Evolutionary conservation across 2,113 vertebrate species (phyloP), one percentile per base, ranked within the genome.

Genomic region (Suricata suricatta): DNA sequence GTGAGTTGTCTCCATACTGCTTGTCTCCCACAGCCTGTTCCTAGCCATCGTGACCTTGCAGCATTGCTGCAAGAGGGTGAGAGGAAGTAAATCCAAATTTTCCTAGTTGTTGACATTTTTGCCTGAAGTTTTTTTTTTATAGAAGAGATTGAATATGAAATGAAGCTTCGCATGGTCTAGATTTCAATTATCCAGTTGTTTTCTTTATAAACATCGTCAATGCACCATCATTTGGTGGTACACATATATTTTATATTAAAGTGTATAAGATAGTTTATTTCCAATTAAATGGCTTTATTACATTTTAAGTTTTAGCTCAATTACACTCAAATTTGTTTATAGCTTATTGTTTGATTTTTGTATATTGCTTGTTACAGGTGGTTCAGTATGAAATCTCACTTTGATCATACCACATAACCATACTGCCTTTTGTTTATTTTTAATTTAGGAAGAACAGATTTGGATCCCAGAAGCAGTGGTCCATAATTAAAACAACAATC

Each of bases 211-310:
- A 71, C n/a, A 41, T 35, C 29, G 23, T 90, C 44, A 93, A 60
- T 0, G 0, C 33, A n/a, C 64, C 6, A 60, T 72, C 6, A 82
- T 89, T 92, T 92, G 60, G 38, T 64, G 16, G 23, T 31, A 33
- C 29, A 11, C 1, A 21, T 44, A 21, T 25, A 81, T 57, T 92
- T 64, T 69, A 19, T 77, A 76, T 95, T 85, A 52, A 88, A 85
- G 71, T 33, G 25, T 84, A 33, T 80, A 72, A 90, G 52, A 9
- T 44, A 79, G 13, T 68, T 90, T 97, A 47, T 93, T 97, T 96
- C 92, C 5, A 72, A 66, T 97, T 41, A 69, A 91, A 74, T 90
- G 27, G 1, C 38, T 94, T 96, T 94, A 17, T 14, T 80, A 14
- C 4, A 79, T n/a, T 96, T 82, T 38, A 93, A 77, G 64, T 29